Evolutionary conservation across 2,888 invertebrate species (phyloP).

Genomic region (Apodemia duryi): DNA sequence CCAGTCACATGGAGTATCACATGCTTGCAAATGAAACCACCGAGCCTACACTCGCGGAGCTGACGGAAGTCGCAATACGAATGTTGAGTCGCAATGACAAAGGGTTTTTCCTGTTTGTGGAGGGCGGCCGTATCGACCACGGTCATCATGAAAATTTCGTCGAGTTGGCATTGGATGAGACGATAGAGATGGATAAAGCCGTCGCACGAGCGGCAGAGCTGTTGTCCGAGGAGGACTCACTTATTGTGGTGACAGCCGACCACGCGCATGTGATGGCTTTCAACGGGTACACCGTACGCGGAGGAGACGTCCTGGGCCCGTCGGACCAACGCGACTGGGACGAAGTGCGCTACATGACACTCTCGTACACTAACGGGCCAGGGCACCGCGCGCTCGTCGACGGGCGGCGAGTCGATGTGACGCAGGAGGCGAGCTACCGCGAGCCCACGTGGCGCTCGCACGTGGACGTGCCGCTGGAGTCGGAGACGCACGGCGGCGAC

Average conservation of each 20-base stretch:
- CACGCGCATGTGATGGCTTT: conserved; percentile 83
- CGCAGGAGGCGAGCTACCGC: conserved; percentile 27
- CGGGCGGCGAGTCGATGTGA: conserved; percentile 56
- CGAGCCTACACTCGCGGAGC: conserved; percentile 22
- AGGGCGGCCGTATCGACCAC: conserved; percentile 79
- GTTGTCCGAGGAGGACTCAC: conserved; percentile 76
- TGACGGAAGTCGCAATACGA: conserved; percentile 77
- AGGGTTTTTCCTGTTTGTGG: conserved; percentile 85
- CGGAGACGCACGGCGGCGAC: conserved; percentile 83
- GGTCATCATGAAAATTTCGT: conserved; percentile 78
- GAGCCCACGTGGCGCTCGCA: conserved; percentile 21
- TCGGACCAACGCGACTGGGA: conserved; percentile 52
- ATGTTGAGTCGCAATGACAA: conserved; percentile 77
- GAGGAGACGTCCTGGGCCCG: conserved; percentile 39
- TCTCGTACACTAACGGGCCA: conserved; percentile 79
- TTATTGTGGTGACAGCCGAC: conserved; percentile 86
- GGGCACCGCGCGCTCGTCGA: conserved; percentile 52
- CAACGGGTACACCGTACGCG: conserved; percentile 80
- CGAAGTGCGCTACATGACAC: conserved; percentile 65
- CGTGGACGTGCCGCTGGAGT: conserved; percentile 16
- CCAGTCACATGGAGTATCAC: conserved; percentile 82
- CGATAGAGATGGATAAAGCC: conserved; percentile 79
- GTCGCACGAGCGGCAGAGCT: conserved; percentile 52
- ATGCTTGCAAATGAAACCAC: conserved; percentile 58
- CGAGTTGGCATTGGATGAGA: conserved; percentile 80